Evolutionary conservation across 2,113 vertebrate genomes (phyloP).

Genomic region (Micromys minutus): DNA sequence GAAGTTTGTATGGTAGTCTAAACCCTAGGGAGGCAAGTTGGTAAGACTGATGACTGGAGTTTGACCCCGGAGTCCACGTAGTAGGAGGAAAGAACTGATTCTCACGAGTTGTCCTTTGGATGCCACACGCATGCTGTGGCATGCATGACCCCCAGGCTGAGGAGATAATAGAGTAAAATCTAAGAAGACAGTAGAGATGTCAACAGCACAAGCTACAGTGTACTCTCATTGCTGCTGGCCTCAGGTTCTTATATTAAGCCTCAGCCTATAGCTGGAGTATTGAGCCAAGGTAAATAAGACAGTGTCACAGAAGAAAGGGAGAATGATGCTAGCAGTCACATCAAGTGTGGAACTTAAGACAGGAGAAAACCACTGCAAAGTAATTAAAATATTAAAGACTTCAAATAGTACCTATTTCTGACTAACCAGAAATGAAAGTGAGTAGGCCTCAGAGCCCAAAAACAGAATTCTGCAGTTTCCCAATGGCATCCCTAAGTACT

Average conservation of each 20-base stretch:
- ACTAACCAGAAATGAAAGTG: not conserved
- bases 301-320: not conserved
- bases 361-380: not conserved
- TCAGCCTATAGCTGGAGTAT: not conserved
- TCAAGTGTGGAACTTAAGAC: not conserved
- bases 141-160: not conserved
- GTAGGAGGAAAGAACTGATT: not conserved
- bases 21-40: not conserved
- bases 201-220: not conserved
- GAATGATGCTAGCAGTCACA: not conserved
- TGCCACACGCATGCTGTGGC: not conserved
- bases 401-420: not conserved
- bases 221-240: not conserved
- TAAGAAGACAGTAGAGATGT: not conserved
- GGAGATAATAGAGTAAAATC: not conserved
- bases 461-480: conserved; percentile 17
- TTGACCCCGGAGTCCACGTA: not conserved
- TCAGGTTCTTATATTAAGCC: not conserved
- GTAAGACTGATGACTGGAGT: not conserved
- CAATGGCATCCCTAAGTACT: not conserved
- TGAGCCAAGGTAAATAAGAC: not conserved
- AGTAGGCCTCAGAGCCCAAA: not conserved
- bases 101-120: not conserved
- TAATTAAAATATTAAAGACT: not conserved
- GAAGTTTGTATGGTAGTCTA: not conserved